A percentile compares a stretch with the other conserved stretches of the same genome.
These are phyloP conservation scores for Tetrao urogallus DNA, from an alignment of 2,113 vertebrate genomes.

Conservation along the genomic window DNA sequence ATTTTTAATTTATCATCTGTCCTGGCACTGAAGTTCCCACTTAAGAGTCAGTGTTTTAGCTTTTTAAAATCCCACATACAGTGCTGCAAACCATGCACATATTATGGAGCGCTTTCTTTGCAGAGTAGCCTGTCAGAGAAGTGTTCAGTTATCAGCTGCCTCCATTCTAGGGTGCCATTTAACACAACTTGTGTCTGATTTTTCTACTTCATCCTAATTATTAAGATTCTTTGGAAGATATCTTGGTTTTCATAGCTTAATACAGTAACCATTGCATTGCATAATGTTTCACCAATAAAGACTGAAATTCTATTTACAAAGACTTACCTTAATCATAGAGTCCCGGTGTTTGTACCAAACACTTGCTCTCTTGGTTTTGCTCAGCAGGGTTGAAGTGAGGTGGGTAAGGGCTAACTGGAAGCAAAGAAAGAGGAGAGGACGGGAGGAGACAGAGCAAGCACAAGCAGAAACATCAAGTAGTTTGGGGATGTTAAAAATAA, in stretches of 20 bases:
- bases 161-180: constrained; percentile 4
- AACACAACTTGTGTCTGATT: constrained; percentile 6
- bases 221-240: not conserved
- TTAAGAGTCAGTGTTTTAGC: not conserved
- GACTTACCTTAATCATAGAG: constrained; percentile 75
- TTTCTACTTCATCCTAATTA: constrained; percentile 9
- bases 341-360: constrained; percentile 33
- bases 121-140: not conserved
- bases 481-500: constrained; percentile 84
- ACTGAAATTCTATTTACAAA: not conserved
- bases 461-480: constrained; percentile 74
- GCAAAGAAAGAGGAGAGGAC: constrained; percentile 42
- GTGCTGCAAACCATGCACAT: not conserved
- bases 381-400: constrained; percentile 12
- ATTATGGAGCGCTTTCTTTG: not conserved
- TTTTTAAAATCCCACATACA: not conserved
- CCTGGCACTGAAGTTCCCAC: not conserved
- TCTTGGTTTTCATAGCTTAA: not conserved
- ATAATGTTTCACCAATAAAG: not conserved
- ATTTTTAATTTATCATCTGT: not conserved
- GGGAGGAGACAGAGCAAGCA: constrained; percentile 57
- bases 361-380: not conserved
- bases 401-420: not conserved
- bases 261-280: not conserved
- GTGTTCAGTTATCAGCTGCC: not conserved